phyloP scores from a whole-genome alignment of 2,888 invertebrate species.

The Labia minor region DNA sequence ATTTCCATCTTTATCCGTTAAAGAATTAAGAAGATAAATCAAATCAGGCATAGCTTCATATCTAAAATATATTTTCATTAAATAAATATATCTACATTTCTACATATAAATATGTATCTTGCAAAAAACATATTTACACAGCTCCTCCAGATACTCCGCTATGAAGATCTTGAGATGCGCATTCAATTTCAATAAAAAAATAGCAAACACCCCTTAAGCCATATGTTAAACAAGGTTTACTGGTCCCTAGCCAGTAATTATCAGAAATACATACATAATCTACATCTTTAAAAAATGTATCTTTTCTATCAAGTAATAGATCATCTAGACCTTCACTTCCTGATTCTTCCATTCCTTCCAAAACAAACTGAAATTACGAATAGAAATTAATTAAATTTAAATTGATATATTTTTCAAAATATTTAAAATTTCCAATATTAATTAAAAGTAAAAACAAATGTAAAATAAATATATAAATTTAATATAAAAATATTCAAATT shows the following conservation, averaged over 20 bases:
- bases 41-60: conserved; percentile 87
- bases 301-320: conserved; percentile 56
- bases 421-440: conserved; percentile 17
- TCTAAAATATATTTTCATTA: conserved; percentile 37
- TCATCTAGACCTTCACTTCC: conserved; percentile 94
- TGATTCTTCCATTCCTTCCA: conserved; percentile 98
- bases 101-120: too few relatives aligned
- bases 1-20: conserved; percentile 77
- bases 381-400: conserved; percentile 15
- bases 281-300: conserved; percentile 67
- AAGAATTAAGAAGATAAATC: conserved; percentile 67
- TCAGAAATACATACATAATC: conserved; percentile 97
- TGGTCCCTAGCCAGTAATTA: conserved; percentile 96
- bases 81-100: too few relatives aligned
- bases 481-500: background rate
- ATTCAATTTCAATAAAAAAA: conserved; percentile 76
- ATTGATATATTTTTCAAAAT: conserved; percentile 15
- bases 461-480: conserved; percentile 27
- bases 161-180: conserved; percentile 86
- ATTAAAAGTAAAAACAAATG: too few relatives aligned
- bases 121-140: conserved; percentile 56
- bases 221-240: conserved; percentile 95
- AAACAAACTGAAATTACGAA: conserved; percentile 61
- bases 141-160: conserved; percentile 93
- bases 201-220: conserved; percentile 90